Evolutionary conservation across 2,888 invertebrate genomes (phyloP), one percentile per base, ranked within the genome.

Genomic region (Tetropium fuscum): DNA sequence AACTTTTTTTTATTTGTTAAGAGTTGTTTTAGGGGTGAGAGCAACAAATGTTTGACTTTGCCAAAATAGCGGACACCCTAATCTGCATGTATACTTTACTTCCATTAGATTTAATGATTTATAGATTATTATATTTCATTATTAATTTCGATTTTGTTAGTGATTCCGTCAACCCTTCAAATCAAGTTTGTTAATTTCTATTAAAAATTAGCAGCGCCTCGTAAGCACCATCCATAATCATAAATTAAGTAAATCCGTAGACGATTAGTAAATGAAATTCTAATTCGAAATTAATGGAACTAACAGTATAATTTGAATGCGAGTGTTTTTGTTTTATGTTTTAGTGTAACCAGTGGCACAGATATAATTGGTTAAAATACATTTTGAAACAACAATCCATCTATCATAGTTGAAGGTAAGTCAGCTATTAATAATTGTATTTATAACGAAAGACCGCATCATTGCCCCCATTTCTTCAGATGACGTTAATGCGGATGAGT

Each of bases 401-500:
- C 68, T 68, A 68, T 56, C 56, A 56, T 71, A 70, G 71, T 66
- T 63, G 63, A 68, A 75, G 75, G 74, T 75, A 75, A 77, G 70
- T 77, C 75, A 71, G 64, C 74, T 74, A 75, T 76, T 72, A 75
- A 76, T 77, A 76, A 77, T 77, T 71, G 72, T 72, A 72, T 74
- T 76, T 76, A 76, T 70, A 69, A 74, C 70, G 72, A 70, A 64
- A 72, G 67, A 71, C 65, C 73, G 75, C 76, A 76, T 74, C 74
- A 73, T 73, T 76, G 74, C 75, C 70, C 74, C 72, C 74, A 74
- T 76, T 76, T 74, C 77, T 76, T 76, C 73, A 72, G 73, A 75
- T 75, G 76, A 75, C 75, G 70, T 60, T 69, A 68, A 69, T 53
- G 61, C 64, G 70, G 70, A 73, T 77, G 77, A 77, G 71, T 77